Percentiles rank a stretch among this genome's conserved stretches.
Conservation (phyloP, 2,113 vertebrate species). For the Cavia aperea region DNA sequence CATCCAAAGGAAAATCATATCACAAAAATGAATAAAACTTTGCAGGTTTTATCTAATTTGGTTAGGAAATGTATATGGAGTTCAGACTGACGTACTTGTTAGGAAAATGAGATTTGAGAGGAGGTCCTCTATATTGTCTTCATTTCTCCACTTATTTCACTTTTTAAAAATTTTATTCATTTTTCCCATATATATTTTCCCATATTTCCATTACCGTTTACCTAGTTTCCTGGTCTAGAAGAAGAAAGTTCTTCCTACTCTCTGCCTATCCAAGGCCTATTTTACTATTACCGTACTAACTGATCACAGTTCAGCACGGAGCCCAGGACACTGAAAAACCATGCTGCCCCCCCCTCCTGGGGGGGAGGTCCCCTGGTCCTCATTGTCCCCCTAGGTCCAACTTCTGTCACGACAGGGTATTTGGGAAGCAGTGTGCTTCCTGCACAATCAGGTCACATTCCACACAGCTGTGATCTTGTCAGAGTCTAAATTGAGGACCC, state of each 20-base stretch:
- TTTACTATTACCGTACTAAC: not conserved
- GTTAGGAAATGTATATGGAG: not conserved
- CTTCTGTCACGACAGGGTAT: fast-evolving
- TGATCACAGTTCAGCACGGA: not conserved
- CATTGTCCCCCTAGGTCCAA: no score
- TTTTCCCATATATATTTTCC: not conserved
- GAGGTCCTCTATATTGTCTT: not conserved
- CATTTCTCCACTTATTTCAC: not conserved
- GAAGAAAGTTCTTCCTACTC: not conserved
- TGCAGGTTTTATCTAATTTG: not conserved
- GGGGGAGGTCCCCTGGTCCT: not conserved
- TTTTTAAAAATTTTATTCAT: not conserved
- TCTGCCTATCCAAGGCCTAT: not conserved
- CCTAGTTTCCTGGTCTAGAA: not conserved
- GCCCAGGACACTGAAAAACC: not conserved
- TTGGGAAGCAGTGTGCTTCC: not conserved
- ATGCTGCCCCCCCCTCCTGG: not conserved
- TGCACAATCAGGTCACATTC: not conserved
- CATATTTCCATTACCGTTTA: not conserved
- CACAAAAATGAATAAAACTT: not conserved
- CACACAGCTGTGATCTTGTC: not conserved
- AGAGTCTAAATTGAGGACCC: not conserved
- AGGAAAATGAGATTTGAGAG: not conserved
- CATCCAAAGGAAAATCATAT: not conserved
- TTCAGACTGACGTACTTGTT: not conserved